Conservation (phyloP, 1,140 invertebrate species). For the Nomia melanderi region DNA sequence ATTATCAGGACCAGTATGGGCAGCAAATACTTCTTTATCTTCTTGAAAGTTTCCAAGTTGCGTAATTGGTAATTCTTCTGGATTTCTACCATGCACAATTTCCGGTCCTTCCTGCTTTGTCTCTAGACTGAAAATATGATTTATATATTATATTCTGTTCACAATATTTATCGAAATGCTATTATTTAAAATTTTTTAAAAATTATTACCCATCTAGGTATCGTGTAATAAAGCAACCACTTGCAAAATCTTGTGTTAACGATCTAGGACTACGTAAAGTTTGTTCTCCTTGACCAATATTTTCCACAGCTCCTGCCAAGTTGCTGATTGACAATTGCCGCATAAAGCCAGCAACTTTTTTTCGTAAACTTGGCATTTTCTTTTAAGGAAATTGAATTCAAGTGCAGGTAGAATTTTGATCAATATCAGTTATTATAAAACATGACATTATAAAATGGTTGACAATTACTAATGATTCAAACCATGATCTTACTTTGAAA, state of each 20-base stretch:
- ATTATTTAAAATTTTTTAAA: neutral
- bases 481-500: slow-evolving; percentile 41
- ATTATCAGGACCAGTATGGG: slow-evolving; percentile 89
- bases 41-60: slow-evolving; percentile 81
- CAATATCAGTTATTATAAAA: slow-evolving; percentile 50
- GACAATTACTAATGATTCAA: slow-evolving; percentile 34
- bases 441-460: slow-evolving; percentile 38
- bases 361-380: slow-evolving; percentile 87
- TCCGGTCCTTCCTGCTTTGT: slow-evolving; percentile 81
- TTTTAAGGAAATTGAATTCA: slow-evolving; percentile 51
- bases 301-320: slow-evolving; percentile 81
- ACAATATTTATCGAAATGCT: slow-evolving; percentile 31
- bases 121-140: slow-evolving; percentile 68
- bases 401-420: slow-evolving; percentile 35
- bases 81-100: slow-evolving; percentile 85
- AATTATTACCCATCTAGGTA: slow-evolving; percentile 86
- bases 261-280: slow-evolving; percentile 67
- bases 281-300: slow-evolving; percentile 77
- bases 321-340: slow-evolving; percentile 87
- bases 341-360: slow-evolving; percentile 88
- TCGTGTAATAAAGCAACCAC: slow-evolving; percentile 87
- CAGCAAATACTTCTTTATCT: slow-evolving; percentile 83
- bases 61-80: slow-evolving; percentile 84
- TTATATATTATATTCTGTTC: slow-evolving; percentile 15
- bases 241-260: slow-evolving; percentile 79